A percentile compares a stretch with the other conserved stretches of the same genome.
Evolutionary conservation across 2,113 vertebrate species (phyloP).

Genomic region (Coreoperca whiteheadi): DNA sequence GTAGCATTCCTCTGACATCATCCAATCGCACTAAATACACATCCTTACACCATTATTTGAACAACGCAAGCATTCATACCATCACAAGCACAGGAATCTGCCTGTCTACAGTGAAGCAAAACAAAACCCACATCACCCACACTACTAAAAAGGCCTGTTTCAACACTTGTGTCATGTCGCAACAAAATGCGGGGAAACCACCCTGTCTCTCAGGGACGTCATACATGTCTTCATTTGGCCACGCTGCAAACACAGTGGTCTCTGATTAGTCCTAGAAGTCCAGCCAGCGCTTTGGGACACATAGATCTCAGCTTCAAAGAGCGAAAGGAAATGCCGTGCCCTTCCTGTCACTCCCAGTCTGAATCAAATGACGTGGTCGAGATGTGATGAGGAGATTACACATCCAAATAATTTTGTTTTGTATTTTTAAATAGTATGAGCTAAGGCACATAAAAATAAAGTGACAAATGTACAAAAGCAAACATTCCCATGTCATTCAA

Average conservation of each 20-base stretch:
- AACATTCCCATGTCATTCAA: slow-evolving; percentile 30
- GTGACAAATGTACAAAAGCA: background rate
- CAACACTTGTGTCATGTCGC: slow-evolving; percentile 58
- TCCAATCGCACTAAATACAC: slow-evolving; percentile 43
- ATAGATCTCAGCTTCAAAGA: slow-evolving; percentile 77
- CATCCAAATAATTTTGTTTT: slow-evolving; percentile 25
- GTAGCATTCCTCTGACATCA: slow-evolving; percentile 61
- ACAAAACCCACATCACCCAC: slow-evolving; percentile 60
- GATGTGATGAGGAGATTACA: slow-evolving; percentile 74
- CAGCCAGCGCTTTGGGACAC: slow-evolving; percentile 61
- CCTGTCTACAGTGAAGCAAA: slow-evolving; percentile 55
- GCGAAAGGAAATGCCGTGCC: slow-evolving; percentile 77
- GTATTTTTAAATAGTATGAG: background rate
- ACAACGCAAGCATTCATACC: slow-evolving; percentile 68
- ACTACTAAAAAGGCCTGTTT: slow-evolving; percentile 46
- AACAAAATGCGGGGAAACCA: slow-evolving; percentile 46
- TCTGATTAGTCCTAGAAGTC: slow-evolving; percentile 70
- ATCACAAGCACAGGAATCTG: slow-evolving; percentile 69
- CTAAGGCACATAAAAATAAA: slow-evolving; percentile 32
- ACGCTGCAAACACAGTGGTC: slow-evolving; percentile 44
- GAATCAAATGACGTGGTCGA: slow-evolving; percentile 67
- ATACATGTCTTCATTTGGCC: slow-evolving; percentile 75
- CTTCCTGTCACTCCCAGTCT: slow-evolving; percentile 82
- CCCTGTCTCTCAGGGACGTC: slow-evolving; percentile 23
- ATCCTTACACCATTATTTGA: slow-evolving; percentile 56